These are phyloP conservation scores for Tupaia chinensis DNA, from an alignment of 2,113 vertebrate genomes.

Conservation along the genomic window DNA sequence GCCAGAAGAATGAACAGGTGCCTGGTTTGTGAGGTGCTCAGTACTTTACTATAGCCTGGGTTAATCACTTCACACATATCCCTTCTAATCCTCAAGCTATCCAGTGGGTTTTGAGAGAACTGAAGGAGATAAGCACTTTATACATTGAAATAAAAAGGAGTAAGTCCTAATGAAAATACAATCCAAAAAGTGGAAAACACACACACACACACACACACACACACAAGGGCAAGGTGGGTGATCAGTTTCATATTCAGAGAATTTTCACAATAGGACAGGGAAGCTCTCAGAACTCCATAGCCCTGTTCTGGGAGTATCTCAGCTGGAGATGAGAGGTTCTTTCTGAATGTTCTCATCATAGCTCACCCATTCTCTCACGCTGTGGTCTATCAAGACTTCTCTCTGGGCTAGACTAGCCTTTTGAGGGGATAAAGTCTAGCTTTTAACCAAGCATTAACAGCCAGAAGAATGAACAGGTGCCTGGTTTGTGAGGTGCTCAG, in stretches of 20 bases:
- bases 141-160: background rate
- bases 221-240: fast-evolving
- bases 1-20: too few species aligned
- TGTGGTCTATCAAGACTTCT: background rate
- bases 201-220: too few species aligned
- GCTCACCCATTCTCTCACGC: background rate
- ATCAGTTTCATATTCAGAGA: background rate
- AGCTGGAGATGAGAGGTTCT: background rate
- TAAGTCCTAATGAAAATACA: background rate
- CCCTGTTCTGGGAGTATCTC: background rate
- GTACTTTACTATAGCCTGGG: background rate
- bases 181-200: background rate
- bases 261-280: fast-evolving
- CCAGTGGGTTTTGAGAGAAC: background rate
- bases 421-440: background rate
- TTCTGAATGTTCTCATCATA: background rate
- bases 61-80: too few species aligned
- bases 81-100: background rate
- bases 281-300: background rate
- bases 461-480: too few species aligned
- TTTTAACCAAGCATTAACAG: too few species aligned
- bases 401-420: background rate
- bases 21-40: background rate
- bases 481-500: background rate
- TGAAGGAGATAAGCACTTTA: background rate